These are phyloP conservation scores for Lasioglossum zephyrum DNA, from an alignment of 2,888 invertebrate species.

Conservation along the genomic window DNA sequence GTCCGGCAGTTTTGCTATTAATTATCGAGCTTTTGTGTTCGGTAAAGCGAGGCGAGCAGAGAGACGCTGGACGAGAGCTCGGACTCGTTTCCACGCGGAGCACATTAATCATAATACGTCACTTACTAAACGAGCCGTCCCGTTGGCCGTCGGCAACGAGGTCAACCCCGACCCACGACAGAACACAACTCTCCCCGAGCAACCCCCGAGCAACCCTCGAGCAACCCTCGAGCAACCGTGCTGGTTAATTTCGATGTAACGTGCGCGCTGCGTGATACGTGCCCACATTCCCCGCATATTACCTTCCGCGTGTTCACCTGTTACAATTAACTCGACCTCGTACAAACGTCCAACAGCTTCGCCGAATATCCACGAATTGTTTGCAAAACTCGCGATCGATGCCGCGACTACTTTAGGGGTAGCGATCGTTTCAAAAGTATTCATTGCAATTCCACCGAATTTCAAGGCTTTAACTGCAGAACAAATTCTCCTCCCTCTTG, in stretches of 20 bases:
- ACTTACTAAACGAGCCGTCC: slow-evolving; percentile 60
- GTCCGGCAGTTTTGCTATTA: slow-evolving; percentile 17
- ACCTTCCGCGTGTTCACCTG: slow-evolving; percentile 29
- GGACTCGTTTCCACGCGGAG: slow-evolving; percentile 40
- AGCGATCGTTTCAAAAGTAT: neutral
- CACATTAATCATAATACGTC: slow-evolving; percentile 65
- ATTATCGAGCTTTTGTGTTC: slow-evolving; percentile 26
- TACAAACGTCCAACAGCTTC: neutral
- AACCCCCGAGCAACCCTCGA: slow-evolving; percentile 27
- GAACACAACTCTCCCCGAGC: slow-evolving; percentile 35
- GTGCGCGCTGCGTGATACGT: slow-evolving; percentile 4
- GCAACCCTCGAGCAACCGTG: slow-evolving; percentile 31
- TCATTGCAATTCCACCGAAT: neutral
- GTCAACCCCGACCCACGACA: slow-evolving; percentile 51
- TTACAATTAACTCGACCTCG: slow-evolving; percentile 49
- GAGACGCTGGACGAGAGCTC: slow-evolving; percentile 25
- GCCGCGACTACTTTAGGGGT: neutral
- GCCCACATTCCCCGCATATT: slow-evolving; percentile 31
- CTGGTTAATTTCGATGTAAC: slow-evolving; percentile 55
- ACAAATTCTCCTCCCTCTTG: neutral
- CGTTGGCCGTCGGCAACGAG: slow-evolving; percentile 52
- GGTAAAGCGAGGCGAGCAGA: slow-evolving; percentile 1
- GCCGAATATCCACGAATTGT: neutral
- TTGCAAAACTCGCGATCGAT: neutral
- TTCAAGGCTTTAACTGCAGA: neutral